phyloP scores from a whole-genome alignment of 2,113 vertebrate genomes.

The Indicator indicator region DNA sequence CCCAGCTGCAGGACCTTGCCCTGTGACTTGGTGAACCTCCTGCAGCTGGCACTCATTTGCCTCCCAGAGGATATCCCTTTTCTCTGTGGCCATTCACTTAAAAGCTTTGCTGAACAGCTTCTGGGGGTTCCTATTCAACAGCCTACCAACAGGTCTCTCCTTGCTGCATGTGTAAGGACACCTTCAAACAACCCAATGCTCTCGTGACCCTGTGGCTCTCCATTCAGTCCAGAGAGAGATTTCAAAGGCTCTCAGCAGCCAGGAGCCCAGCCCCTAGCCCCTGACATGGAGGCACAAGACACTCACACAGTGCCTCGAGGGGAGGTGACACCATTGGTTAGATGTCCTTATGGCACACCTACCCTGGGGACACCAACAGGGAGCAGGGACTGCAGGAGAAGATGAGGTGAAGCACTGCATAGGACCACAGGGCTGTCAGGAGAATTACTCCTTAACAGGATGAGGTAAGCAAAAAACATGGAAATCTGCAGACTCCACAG shows the following conservation, averaged over 20 bases:
- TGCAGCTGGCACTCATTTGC: no score
- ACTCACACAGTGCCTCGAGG: background rate
- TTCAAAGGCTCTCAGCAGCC: background rate
- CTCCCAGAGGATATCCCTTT: background rate
- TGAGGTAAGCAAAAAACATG: background rate
- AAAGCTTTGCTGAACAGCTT: background rate
- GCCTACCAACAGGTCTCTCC: background rate
- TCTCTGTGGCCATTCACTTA: background rate
- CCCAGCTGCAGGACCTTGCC: no score
- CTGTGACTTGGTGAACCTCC: no score
- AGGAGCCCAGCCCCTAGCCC: background rate
- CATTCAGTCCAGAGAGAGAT: background rate
- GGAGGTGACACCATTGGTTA: background rate
- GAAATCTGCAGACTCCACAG: background rate
- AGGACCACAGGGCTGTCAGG: background rate
- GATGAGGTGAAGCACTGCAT: background rate
- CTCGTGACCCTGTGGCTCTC: background rate
- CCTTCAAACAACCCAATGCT: background rate
- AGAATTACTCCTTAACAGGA: background rate
- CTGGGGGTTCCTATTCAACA: background rate
- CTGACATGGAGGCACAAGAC: background rate
- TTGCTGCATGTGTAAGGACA: fast-evolving
- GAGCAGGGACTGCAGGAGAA: background rate
- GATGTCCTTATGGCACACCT: fast-evolving
- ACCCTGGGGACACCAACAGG: background rate